Evolutionary conservation across 2,113 vertebrate species (phyloP), one percentile per base, ranked within the genome.

Genomic region (Semicossyphus pulcher): DNA sequence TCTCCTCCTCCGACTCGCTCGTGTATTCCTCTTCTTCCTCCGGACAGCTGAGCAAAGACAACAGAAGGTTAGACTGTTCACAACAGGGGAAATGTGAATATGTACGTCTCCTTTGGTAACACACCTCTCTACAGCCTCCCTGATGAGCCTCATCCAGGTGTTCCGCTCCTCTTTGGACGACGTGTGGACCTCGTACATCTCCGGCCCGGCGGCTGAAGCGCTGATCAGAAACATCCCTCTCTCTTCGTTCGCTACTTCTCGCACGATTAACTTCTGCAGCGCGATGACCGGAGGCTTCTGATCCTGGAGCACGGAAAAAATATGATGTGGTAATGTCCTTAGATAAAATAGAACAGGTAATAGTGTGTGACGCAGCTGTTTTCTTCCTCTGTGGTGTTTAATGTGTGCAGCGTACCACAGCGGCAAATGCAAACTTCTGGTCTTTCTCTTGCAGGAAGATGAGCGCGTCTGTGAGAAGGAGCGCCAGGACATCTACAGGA

Each of bases 241-340:
- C 85, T 99, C 98, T 80, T 99, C 96, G 0, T 98, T 98, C 1
- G 98, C 98, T 5, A 99, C 98, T 91, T 99, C 97, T 80, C 98
- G 93, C 36, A 99, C 98, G 10, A 99, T 98, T 53, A 99, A 94
- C 82, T 96, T 98, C 91, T 97, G 97, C 78, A 99, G 94, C 0
- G 95, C 94, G 56, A 99, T 96, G 59, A 99, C 95, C 0, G 97
- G 95, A 31, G 97, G 96, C 78, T 99, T 99, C 94, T 96, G 97
- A 81, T 99, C 97, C 98, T 99, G 62, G 18, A 2, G 21, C 29
- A 47, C 21, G 28, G 45, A 21, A 41, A 10, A 34, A 61, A 45
- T 10, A 37, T 0, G 0, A 61, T 5, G 10, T 16, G 26, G 39
- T 37, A 23, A 45, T 8, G 21, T 36, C 26, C 21, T 10, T 12